Base-by-base conservation (phyloP, 2,113 vertebrate genomes). In the Morone saxatilis region DNA sequence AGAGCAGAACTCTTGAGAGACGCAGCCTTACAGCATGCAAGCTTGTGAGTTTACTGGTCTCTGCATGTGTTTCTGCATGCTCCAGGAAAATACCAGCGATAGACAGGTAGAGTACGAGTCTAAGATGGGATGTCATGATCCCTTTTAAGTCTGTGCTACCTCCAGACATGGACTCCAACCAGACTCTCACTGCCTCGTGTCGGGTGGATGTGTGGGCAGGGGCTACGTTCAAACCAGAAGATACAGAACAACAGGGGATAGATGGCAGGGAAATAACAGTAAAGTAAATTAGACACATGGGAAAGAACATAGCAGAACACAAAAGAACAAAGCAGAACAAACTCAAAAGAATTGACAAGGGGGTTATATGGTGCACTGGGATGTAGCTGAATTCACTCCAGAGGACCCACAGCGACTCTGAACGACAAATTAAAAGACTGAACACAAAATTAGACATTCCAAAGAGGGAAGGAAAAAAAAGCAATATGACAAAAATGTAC, bases 81-180 rank as follows among this genome's bases (percentile, higher is more conserved):
- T 84, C 53, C 89, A 76, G 71, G 66, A 86, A 88, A 86, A 84
- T 54, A 74, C 57, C 75, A 72, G 81, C 17, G 2, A 79, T 1
- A 88, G 81, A 85, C 0, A 87, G 81, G 89, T 5, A 83, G 76
- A 76, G 77, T 2, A 61, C 0, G 73, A 89, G 57, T 87, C 86
- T 88, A 72, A 87, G 78, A 45, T 7, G 68, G 87, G 90, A 93
- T 83, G 62, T 45, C 38, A 1, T 41, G 51, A 90, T 88, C 90
- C 86, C 89, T 68, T 78, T 86, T 6, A 73, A 90, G 88, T 94
- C 93, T 89, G 90, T 74, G 96, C 98, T 99, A 99, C 98, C 98
- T 99, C 97, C 96, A 85, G 97, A 96, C 94, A 99, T 93, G 50
- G 97, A 97, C 93, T 99, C 97, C 97, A 99, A 96, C 98, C 98